Evolutionary conservation across 2,888 invertebrate genomes (phyloP).

Genomic region (Adelognathus sp.): DNA sequence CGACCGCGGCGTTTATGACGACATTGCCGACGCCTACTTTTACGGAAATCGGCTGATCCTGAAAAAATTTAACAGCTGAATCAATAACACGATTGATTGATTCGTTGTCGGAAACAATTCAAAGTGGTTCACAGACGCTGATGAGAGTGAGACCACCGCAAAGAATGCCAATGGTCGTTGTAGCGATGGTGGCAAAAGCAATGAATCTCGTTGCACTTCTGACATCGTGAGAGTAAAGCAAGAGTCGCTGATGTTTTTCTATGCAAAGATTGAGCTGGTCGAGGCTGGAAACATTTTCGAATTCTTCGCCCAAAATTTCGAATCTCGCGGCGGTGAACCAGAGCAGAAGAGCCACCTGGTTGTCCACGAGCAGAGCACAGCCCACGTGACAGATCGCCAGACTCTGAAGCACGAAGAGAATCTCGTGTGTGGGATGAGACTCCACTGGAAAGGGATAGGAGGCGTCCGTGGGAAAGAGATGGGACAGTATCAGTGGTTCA

Average conservation of each 20-base stretch:
- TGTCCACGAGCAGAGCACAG: constrained; percentile 64
- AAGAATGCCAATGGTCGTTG: constrained; percentile 65
- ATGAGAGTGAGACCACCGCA: constrained; percentile 61
- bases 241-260: constrained; percentile 62
- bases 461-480: constrained; percentile 69
- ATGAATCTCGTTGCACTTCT: constrained; percentile 62
- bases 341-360: constrained; percentile 67
- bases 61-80: constrained; percentile 27
- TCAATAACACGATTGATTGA: too few species aligned
- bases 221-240: constrained; percentile 61
- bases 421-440: constrained; percentile 40
- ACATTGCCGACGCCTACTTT: constrained; percentile 63
- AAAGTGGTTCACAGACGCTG: constrained; percentile 54
- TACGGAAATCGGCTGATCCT: constrained; percentile 63
- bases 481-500: constrained; percentile 66
- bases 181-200: constrained; percentile 67
- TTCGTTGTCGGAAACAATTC: neutral
- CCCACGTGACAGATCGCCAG: constrained; percentile 66
- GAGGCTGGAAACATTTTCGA: constrained; percentile 43
- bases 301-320: constrained; percentile 66
- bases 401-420: constrained; percentile 66
- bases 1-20: constrained; percentile 65
- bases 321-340: constrained; percentile 69
- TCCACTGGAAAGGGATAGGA: constrained; percentile 72
- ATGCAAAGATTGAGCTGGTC: constrained; percentile 62